These are phyloP conservation scores for Calliphora vomitoria DNA, from an alignment of 2,888 invertebrate genomes.

Conservation along the genomic window DNA sequence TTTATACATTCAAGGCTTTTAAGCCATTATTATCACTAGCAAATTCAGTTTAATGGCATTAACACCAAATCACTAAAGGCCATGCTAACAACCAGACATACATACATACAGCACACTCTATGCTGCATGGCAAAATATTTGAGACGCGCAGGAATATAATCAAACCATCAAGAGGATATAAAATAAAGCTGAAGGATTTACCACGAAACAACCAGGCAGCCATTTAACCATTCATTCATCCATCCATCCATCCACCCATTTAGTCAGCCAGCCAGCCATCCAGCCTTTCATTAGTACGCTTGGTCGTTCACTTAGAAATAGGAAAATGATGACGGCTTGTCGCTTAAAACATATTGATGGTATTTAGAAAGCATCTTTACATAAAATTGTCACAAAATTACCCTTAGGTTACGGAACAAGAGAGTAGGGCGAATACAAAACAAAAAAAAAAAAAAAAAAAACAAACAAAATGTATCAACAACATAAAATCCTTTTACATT, in stretches of 20 bases:
- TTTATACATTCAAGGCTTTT: conserved; percentile 29
- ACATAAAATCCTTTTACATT: conserved; percentile 52
- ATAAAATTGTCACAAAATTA: conserved; percentile 64
- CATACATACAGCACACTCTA: neutral
- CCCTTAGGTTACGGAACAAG: conserved; percentile 39
- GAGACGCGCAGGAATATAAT: conserved; percentile 20
- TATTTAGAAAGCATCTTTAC: conserved; percentile 61
- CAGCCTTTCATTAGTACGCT: conserved; percentile 11
- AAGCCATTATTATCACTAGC: conserved; percentile 47
- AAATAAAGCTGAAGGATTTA: conserved; percentile 64
- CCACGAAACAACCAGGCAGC: conserved; percentile 33
- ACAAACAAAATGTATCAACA: conserved; percentile 36
- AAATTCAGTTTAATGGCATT: conserved; percentile 62
- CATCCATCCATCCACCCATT: conserved; percentile 14
- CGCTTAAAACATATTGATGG: conserved; percentile 66
- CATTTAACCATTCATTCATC: conserved; percentile 46
- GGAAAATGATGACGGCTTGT: conserved; percentile 54
- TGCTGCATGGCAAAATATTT: conserved; percentile 10
- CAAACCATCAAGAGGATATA: conserved; percentile 54
- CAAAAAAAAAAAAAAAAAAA: neutral
- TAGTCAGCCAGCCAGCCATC: conserved; percentile 14
- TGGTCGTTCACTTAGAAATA: conserved; percentile 20
- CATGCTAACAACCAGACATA: conserved; percentile 15
- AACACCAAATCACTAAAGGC: conserved; percentile 68
- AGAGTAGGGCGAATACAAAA: conserved; percentile 1